Percentiles rank a stretch among this genome's conserved stretches.
Evolutionary conservation across 2,888 invertebrate species (phyloP).

Genomic region (Hydrotaea cyrtoneurina): DNA sequence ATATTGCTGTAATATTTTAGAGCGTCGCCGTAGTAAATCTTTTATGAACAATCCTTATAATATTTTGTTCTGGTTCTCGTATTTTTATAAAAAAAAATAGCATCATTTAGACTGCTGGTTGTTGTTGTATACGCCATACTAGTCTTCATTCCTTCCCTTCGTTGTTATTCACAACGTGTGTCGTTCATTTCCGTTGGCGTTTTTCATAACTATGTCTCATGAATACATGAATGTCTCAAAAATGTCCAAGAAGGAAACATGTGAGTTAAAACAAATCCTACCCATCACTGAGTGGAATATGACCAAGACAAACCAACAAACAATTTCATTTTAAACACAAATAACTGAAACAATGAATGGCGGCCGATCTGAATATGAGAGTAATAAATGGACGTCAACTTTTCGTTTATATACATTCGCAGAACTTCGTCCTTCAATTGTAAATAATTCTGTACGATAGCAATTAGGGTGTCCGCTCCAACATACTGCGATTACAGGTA

Average conservation of each 20-base stretch:
- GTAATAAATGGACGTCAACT: no score
- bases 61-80: constrained; percentile 28
- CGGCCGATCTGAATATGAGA: no score
- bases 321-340: constrained; percentile 23
- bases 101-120: constrained; percentile 36
- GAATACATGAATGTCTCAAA: constrained; percentile 66
- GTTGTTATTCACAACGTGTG: constrained; percentile 66
- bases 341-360: no score
- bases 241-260: constrained; percentile 47
- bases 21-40: constrained; percentile 27
- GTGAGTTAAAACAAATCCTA: constrained; percentile 48
- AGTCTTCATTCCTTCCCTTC: constrained; percentile 33
- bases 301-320: constrained; percentile 48
- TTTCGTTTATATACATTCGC: no score
- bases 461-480: no score
- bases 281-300: constrained; percentile 49
- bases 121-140: constrained; percentile 38
- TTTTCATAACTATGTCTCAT: constrained; percentile 68
- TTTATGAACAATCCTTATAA: constrained; percentile 10
- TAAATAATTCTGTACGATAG: no score
- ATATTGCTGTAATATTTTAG: constrained; percentile 39
- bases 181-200: constrained; percentile 71
- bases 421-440: no score
- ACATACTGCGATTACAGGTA: no score
- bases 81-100: constrained; percentile 25